Percentiles rank a stretch among this genome's conserved stretches.
Evolutionary conservation across 2,888 invertebrate species (phyloP).

Genomic region (Dryobota labecula): DNA sequence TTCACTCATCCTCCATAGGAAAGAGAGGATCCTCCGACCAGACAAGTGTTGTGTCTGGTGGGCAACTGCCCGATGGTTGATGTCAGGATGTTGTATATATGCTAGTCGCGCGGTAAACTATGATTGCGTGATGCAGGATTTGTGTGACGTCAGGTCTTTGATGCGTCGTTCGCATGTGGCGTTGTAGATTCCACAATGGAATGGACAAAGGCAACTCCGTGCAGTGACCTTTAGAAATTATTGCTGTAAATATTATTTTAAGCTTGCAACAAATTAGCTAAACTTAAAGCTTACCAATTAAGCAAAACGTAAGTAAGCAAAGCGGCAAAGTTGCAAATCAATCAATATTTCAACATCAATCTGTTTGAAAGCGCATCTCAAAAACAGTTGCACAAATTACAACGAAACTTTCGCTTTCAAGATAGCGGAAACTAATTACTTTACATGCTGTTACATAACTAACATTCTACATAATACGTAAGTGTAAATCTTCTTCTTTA

Average conservation of each 20-base stretch:
- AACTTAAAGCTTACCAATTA: neutral
- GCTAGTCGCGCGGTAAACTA: no score
- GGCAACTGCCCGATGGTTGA: no score
- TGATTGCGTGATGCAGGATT: no score
- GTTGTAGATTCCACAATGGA: no score
- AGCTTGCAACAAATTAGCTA: neutral
- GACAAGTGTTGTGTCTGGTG: no score
- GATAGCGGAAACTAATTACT: constrained; percentile 24
- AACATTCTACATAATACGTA: neutral
- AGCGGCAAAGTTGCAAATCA: constrained; percentile 12
- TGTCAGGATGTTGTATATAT: no score
- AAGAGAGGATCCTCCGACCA: no score
- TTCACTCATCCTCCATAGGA: no score
- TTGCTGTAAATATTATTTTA: neutral
- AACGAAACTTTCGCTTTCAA: constrained; percentile 37
- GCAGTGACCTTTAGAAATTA: neutral
- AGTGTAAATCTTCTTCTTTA: constrained; percentile 6
- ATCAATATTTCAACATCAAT: constrained; percentile 23
- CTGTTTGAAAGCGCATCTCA: constrained; percentile 9
- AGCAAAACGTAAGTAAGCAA: neutral
- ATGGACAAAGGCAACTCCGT: neutral
- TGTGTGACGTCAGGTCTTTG: no score
- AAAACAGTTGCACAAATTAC: constrained; percentile 8
- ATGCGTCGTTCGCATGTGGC: no score
- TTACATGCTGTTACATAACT: constrained; percentile 11